phyloP scores from a whole-genome alignment of 92 coral and sea anemone genomes.

The Phenganax stokvisi region DNA sequence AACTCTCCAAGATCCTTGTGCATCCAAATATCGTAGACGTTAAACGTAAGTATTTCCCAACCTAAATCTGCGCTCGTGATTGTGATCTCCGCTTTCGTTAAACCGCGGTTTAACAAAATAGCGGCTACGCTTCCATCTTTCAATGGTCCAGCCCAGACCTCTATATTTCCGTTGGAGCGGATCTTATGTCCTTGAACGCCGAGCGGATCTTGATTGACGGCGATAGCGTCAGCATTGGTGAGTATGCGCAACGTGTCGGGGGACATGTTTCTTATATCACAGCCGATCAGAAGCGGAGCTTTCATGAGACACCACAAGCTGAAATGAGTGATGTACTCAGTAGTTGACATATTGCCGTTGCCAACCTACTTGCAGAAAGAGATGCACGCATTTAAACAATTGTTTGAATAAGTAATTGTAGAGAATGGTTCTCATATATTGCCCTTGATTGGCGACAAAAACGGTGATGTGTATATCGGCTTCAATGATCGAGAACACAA shows the following conservation, averaged over 20 bases:
- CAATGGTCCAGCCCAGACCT: constrained; percentile 53
- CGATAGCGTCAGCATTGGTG: constrained; percentile 47
- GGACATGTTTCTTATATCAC: constrained; percentile 44
- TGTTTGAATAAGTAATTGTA: too few relatives aligned
- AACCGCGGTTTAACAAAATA: constrained; percentile 47
- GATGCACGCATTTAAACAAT: background rate
- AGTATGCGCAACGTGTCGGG: constrained; percentile 42
- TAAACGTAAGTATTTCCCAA: constrained; percentile 32
- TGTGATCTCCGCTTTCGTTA: constrained; percentile 13
- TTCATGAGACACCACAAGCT: constrained; percentile 58
- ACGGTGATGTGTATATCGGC: too few relatives aligned
- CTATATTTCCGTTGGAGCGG: constrained; percentile 39
- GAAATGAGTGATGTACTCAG: constrained; percentile 52
- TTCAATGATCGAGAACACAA: too few relatives aligned
- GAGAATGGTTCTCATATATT: too few relatives aligned
- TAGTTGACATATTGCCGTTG: constrained; percentile 47
- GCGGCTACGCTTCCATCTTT: constrained; percentile 46
- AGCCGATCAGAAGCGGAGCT: constrained; percentile 56
- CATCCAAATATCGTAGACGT: constrained; percentile 48
- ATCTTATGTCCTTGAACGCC: constrained; percentile 54
- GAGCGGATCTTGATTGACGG: constrained; percentile 50
- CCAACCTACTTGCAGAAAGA: constrained; percentile 38
- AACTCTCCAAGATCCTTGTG: constrained; percentile 30
- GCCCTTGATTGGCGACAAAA: too few relatives aligned
- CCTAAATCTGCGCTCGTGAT: constrained; percentile 30